Evolutionary conservation across 2,797 vertebrate genomes (phyloP).

Genomic region (Microctenopoma steveboyesi): DNA sequence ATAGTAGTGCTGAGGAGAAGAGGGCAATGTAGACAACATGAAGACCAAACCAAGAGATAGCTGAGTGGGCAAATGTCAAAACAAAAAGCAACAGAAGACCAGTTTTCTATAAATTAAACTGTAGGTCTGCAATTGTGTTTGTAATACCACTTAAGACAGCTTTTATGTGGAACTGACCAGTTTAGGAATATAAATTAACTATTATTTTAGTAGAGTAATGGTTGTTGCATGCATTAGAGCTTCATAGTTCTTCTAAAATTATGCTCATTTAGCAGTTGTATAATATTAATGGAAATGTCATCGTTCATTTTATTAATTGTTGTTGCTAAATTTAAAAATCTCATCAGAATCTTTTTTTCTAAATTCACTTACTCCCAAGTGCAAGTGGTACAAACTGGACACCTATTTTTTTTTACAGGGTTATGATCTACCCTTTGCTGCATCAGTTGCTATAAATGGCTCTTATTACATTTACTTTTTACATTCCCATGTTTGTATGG

Average conservation of each 20-base stretch:
- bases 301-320: neutral
- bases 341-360: neutral
- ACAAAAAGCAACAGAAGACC: constrained; percentile 4
- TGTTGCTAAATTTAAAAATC: neutral
- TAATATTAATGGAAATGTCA: constrained; percentile 5
- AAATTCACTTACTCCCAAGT: neutral
- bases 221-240: neutral
- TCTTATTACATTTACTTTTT: neutral
- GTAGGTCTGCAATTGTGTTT: neutral
- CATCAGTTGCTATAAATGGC: constrained; percentile 17
- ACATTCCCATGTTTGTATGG: too few species aligned
- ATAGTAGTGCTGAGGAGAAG: constrained; percentile 62
- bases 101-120: neutral
- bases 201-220: neutral
- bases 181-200: neutral
- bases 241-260: neutral
- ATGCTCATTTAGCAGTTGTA: neutral
- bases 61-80: constrained; percentile 48
- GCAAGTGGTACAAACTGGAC: neutral
- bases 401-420: neutral
- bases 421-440: constrained; percentile 9
- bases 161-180: neutral
- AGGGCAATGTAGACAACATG: constrained; percentile 59
- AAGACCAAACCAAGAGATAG: constrained; percentile 56
- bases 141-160: neutral